Evolutionary conservation across 2,113 vertebrate species (phyloP), one percentile per base, ranked within the genome.

Genomic region (Tretioscincus oriximinensis): DNA sequence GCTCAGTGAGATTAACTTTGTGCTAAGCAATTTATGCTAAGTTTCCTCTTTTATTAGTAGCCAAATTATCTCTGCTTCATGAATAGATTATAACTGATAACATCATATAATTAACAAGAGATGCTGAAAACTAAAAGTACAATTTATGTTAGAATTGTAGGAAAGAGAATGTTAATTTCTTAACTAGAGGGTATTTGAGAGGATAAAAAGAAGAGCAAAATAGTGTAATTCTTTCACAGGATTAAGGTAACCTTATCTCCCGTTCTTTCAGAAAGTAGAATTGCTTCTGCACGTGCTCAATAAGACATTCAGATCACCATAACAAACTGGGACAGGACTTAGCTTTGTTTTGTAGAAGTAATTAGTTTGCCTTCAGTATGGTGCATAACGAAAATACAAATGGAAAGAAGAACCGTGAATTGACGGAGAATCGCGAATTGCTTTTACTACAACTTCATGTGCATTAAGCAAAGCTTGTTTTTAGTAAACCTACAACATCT

Each of bases 81-180:
- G 95, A 97, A 97, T 96, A 97, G 98, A 98, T 99, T 98, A 99
- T 93, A 91, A 90, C 88, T 93, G 97, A 99, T 99, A 97, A 92
- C 95, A 97, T 98, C 97, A 97, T 97, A 95, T 97, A 96, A 97
- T 97, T 98, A 96, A 96, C 96, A 97, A 97, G 96, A 95, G 95
- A 96, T 95, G 92, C 93, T 88, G 93, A 96, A 96, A 96, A 95
- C 93, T 94, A 93, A 93, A 93, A 93, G 91, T 93, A 93, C 92
- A 95, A 95, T 98, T 96, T 96, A 90, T 96, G 90, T 95, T 95
- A 96, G 96, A 97, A 95, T 96, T 95, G 94, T 92, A 86, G 92
- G 94, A 92, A 94, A 95, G 94, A 94, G 94, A 95, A 96, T 95
- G 95, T 97, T 98, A 94, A 97, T 97, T 97, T 97, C 96, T 97